Evolutionary conservation across 2,797 vertebrate genomes (phyloP).

Genomic region (Nasua narica): DNA sequence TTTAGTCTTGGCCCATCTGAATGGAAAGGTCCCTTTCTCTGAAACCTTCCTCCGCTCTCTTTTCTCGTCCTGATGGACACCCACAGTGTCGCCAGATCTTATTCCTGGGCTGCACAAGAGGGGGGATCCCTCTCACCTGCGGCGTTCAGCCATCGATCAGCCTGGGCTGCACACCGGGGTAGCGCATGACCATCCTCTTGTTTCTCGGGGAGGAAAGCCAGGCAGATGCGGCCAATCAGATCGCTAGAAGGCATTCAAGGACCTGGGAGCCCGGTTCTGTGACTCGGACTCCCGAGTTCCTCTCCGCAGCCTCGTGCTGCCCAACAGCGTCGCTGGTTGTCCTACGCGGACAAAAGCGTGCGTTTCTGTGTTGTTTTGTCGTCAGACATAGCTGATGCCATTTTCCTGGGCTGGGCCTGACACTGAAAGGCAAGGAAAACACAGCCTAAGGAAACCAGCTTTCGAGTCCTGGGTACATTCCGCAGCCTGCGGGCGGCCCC

Average conservation of each 20-base stretch:
- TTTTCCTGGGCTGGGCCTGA: not conserved
- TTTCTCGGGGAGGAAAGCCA: not conserved
- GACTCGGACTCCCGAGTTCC: not conserved
- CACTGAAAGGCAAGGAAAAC: not conserved
- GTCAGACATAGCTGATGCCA: accelerated
- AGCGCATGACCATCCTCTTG: not conserved
- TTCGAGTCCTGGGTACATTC: too few species aligned
- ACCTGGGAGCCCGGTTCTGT: not conserved
- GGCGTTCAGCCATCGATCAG: not conserved
- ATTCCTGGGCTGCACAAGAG: not conserved
- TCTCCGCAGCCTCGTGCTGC: not conserved
- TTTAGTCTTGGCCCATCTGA: not conserved
- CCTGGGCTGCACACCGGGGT: not conserved
- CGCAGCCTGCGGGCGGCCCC: not conserved
- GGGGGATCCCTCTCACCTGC: not conserved
- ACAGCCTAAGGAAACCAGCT: not conserved
- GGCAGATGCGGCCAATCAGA: not conserved
- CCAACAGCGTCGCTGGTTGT: not conserved
- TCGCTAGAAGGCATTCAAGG: not conserved
- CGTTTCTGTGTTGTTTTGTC: not conserved
- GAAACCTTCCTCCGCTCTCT: not conserved
- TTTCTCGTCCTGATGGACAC: not conserved
- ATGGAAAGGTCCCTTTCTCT: not conserved
- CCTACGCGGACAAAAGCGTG: accelerated
- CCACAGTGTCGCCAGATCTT: not conserved